Conservation (phyloP, 2,797 vertebrate genomes). For the Poecilia gillii region DNA sequence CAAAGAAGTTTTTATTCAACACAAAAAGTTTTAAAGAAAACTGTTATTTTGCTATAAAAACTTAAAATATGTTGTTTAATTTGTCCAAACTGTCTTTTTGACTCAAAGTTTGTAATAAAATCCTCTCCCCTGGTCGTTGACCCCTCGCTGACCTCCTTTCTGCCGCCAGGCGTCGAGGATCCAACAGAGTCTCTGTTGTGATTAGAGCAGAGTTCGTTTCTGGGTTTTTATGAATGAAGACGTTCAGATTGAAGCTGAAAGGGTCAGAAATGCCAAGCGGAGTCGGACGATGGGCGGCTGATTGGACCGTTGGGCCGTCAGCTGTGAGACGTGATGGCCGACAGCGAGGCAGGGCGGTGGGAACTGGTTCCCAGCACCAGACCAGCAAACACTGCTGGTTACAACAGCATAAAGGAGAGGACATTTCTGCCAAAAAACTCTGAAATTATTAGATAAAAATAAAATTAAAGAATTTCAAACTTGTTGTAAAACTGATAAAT, state of each 20-base stretch:
- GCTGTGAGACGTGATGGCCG: constrained; percentile 28
- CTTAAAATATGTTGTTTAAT: neutral
- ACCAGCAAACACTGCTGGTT: neutral
- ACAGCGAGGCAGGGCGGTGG: constrained; percentile 9
- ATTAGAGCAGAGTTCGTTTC: constrained; percentile 11
- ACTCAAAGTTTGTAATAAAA: neutral
- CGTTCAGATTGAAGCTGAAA: neutral
- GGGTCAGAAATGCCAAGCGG: neutral
- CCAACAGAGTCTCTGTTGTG: constrained; percentile 34
- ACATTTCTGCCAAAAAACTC: too few relatives aligned
- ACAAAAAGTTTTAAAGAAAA: neutral
- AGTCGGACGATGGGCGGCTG: constrained; percentile 11
- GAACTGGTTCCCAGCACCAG: neutral
- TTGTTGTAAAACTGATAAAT: neutral
- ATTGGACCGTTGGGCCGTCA: constrained; percentile 5
- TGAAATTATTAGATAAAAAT: too few relatives aligned
- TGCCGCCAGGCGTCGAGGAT: neutral
- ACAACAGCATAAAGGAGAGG: too few relatives aligned
- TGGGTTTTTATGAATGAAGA: constrained; percentile 48
- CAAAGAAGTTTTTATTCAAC: neutral
- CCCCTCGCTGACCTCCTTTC: constrained; percentile 16
- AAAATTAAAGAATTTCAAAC: neutral
- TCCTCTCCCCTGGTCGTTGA: neutral
- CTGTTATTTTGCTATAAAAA: neutral
- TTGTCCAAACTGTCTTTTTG: neutral